A percentile compares a stretch with the other conserved stretches of the same genome.
These are phyloP conservation scores for Pelochelys cantorii DNA, from an alignment of 2,797 vertebrate genomes.

Conservation along the genomic window DNA sequence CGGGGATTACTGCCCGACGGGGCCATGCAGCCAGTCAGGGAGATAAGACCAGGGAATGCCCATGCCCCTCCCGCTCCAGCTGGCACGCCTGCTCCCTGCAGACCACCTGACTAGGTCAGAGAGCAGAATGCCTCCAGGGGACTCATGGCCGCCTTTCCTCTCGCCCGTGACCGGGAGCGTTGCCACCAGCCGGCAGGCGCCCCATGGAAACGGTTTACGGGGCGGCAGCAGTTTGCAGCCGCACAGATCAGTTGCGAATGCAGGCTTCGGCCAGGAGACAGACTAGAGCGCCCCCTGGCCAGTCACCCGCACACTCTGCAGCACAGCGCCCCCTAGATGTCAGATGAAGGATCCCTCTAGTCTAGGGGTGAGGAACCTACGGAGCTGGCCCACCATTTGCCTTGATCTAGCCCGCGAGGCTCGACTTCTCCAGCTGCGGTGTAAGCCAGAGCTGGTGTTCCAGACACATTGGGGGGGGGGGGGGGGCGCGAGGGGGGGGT, in stretches of 20 bases:
- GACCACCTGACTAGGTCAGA: neutral
- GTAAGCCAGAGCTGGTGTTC: no score
- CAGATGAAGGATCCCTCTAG: neutral
- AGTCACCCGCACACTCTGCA: neutral
- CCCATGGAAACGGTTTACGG: neutral
- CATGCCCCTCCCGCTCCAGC: no score
- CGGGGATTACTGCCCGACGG: neutral
- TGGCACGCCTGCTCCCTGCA: neutral
- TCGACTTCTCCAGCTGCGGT: no score
- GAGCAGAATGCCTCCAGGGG: neutral
- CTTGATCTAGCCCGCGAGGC: no score
- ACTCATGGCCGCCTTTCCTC: neutral
- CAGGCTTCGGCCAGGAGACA: neutral
- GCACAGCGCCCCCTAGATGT: neutral
- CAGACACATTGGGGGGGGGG: no score
- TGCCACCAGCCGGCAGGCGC: neutral
- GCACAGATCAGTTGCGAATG: neutral
- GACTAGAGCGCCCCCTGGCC: neutral
- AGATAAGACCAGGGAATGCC: neutral
- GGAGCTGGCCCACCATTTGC: no score
- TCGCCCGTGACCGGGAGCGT: neutral
- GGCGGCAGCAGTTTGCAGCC: neutral
- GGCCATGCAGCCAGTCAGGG: neutral
- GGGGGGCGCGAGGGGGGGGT: no score
- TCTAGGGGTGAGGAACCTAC: no score